These are phyloP conservation scores for Emberiza fucata DNA, from an alignment of 2,113 vertebrate species.

Conservation along the genomic window DNA sequence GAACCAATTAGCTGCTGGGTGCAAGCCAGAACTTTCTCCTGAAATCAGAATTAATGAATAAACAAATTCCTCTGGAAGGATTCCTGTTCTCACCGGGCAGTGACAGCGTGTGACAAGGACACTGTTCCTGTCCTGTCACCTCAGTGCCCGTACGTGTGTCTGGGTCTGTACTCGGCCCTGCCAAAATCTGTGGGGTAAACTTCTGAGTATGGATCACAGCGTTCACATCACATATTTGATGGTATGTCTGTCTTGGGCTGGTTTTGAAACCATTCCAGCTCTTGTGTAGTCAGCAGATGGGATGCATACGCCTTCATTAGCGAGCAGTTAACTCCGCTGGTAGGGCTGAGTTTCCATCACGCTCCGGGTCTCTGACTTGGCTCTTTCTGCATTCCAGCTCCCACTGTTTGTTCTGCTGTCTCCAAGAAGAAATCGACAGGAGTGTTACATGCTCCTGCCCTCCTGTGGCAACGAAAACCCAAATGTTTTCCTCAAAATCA, in stretches of 20 bases:
- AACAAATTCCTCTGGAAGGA: neutral
- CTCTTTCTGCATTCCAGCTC: slow-evolving; percentile 24
- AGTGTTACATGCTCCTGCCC: slow-evolving; percentile 42
- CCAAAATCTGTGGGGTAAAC: neutral
- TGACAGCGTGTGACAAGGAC: neutral
- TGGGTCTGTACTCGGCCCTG: fast-evolving
- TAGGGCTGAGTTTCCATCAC: slow-evolving; percentile 14
- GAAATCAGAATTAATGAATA: slow-evolving; percentile 53
- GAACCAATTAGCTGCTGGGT: slow-evolving; percentile 56
- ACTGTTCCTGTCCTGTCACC: fast-evolving
- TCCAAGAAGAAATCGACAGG: neutral
- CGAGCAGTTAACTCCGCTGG: slow-evolving; percentile 30
- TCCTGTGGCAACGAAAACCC: slow-evolving; percentile 20
- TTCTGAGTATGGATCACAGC: neutral
- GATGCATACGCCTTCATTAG: slow-evolving; percentile 56
- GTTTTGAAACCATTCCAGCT: slow-evolving; percentile 42
- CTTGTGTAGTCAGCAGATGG: slow-evolving; percentile 53
- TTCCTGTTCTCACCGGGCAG: neutral
- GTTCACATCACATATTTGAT: neutral
- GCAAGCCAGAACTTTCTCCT: slow-evolving; percentile 54
- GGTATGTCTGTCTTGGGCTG: slow-evolving; percentile 26
- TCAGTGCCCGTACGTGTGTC: neutral
- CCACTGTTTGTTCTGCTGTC: slow-evolving; percentile 19
- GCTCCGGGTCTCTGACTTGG: slow-evolving; percentile 17
- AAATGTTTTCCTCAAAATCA: neutral